These are phyloP conservation scores for Oopsacas minuta DNA, from an alignment of 37 sponge, comb jelly and placozoan species.

Conservation along the genomic window DNA sequence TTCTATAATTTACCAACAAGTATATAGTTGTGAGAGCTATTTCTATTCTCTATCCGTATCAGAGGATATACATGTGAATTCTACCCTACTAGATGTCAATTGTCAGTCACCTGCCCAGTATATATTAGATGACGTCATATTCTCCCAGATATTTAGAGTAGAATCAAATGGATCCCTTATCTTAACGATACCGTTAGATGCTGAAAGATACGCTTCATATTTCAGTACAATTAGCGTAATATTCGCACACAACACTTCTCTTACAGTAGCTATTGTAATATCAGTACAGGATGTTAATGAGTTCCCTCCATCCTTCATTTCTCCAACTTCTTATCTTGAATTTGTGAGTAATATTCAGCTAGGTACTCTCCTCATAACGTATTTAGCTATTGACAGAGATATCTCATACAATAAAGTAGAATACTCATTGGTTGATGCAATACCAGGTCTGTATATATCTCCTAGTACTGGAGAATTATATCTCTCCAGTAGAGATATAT, in stretches of 20 bases:
- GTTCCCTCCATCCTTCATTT: not conserved
- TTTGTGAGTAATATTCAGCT: not conserved
- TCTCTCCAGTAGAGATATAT: not conserved
- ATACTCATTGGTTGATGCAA: not conserved
- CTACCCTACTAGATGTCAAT: not conserved
- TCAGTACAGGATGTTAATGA: not conserved
- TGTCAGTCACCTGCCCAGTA: not conserved
- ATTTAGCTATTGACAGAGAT: not conserved
- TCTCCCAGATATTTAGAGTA: not conserved
- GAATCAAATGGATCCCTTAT: not conserved
- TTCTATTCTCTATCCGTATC: not conserved
- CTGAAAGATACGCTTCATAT: not conserved
- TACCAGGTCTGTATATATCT: not conserved
- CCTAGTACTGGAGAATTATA: not conserved
- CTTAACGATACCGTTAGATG: not conserved
- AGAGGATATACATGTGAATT: not conserved
- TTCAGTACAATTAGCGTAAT: not conserved
- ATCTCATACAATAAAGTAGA: not conserved
- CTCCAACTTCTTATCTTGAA: not conserved
- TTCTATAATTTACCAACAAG: not conserved
- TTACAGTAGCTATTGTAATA: not conserved
- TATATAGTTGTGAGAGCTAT: not conserved
- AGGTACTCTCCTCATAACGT: not conserved
- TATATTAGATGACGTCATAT: not conserved
- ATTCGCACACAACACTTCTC: not conserved